phyloP scores from a whole-genome alignment of 2,888 invertebrate genomes.

The Hofmannophila pseudospretella region DNA sequence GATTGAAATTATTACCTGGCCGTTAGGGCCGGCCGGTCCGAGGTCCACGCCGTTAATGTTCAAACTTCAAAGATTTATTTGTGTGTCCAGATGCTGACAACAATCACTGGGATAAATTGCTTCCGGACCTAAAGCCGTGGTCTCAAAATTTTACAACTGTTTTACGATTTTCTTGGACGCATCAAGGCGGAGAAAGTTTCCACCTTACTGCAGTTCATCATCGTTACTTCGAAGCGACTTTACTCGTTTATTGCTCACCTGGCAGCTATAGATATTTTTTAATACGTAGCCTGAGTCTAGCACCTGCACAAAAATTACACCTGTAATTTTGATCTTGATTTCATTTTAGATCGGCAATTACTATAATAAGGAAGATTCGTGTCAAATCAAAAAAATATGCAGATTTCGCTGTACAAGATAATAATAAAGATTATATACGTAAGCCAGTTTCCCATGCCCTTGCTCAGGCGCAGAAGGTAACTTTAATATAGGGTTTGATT shows the following conservation, averaged over 20 bases:
- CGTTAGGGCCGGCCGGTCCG: constrained; percentile 22
- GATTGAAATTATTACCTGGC: constrained; percentile 73
- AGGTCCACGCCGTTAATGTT: constrained; percentile 38
- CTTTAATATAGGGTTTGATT: neutral
- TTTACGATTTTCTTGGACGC: constrained; percentile 21
- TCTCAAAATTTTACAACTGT: constrained; percentile 42
- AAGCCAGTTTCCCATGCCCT: neutral
- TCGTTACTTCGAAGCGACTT: constrained; percentile 1
- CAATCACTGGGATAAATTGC: constrained; percentile 61
- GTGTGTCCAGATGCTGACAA: constrained; percentile 61
- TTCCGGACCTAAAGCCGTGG: constrained; percentile 37
- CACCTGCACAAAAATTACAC: neutral
- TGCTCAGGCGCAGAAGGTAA: neutral
- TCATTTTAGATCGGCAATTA: too few relatives aligned
- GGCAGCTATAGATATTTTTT: neutral
- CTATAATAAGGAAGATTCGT: too few relatives aligned
- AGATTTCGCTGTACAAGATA: neutral
- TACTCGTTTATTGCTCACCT: neutral
- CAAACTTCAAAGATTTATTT: constrained; percentile 66
- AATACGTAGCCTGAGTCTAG: neutral
- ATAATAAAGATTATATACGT: neutral
- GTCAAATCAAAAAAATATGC: neutral
- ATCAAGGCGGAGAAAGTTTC: constrained; percentile 6
- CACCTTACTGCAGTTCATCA: constrained; percentile 5
- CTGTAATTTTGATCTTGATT: neutral